Percentiles rank a stretch among this genome's conserved stretches.
phyloP scores from a whole-genome alignment of 2,797 vertebrate genomes.

The Falco biarmicus region DNA sequence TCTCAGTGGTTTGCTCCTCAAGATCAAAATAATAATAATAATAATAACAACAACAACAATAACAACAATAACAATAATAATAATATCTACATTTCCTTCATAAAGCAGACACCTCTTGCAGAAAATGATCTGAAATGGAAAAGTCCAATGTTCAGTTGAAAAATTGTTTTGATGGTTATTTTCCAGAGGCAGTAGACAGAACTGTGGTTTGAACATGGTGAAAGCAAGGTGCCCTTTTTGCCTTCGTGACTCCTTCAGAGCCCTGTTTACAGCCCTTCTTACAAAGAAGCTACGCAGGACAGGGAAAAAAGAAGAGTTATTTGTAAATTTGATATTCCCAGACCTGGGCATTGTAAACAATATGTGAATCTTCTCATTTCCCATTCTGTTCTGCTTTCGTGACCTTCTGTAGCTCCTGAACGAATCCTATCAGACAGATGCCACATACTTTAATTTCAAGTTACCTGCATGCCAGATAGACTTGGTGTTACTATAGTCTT shows the following conservation, averaged over 20 bases:
- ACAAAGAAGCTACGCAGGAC: background rate
- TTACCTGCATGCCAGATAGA: background rate
- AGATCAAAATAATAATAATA: too few species aligned
- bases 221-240: background rate
- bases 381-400: background rate
- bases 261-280: background rate
- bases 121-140: background rate
- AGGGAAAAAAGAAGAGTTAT: background rate
- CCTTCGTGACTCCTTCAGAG: background rate
- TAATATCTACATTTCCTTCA: background rate
- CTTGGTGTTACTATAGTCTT: background rate
- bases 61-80: background rate
- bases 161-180: background rate
- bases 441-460: background rate
- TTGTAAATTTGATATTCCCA: background rate
- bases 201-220: background rate
- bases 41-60: too few species aligned
- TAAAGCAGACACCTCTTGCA: background rate
- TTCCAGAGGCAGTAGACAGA: background rate
- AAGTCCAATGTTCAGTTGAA: background rate
- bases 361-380: background rate
- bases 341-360: background rate
- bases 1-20: background rate
- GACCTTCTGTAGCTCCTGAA: background rate
- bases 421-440: background rate